Conservation (phyloP, 37 sponge, comb jelly and placozoan species). For the Mnemiopsis leidyi region DNA sequence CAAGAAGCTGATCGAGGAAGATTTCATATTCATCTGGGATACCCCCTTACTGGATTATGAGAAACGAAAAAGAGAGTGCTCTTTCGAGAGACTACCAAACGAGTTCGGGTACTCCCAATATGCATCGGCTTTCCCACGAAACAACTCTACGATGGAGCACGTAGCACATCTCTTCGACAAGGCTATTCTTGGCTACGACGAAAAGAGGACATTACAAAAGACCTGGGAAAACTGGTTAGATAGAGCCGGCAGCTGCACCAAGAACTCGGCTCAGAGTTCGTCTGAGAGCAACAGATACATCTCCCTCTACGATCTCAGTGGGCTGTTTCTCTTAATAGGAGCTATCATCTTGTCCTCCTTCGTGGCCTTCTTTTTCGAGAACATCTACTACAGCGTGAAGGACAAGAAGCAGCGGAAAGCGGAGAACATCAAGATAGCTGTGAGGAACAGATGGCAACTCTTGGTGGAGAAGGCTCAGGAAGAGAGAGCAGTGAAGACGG, state of each 20-base stretch:
- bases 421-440: not conserved
- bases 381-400: conserved; percentile 32
- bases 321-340: not conserved
- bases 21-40: conserved; percentile 29
- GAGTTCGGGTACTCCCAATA: conserved; percentile 43
- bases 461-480: conserved; percentile 19
- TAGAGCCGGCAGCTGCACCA: not conserved
- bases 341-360: not conserved
- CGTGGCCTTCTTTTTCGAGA: not conserved
- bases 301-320: not conserved
- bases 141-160: not conserved
- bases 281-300: not conserved
- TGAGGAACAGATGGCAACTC: conserved; percentile 1
- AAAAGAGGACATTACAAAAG: not conserved
- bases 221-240: not conserved
- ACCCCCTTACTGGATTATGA: conserved; percentile 7
- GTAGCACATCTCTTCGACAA: conserved; percentile 13
- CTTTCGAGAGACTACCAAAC: not conserved
- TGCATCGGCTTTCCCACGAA: not conserved
- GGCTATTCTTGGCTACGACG: not conserved
- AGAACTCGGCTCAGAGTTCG: not conserved
- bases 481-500: not conserved
- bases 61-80: not conserved
- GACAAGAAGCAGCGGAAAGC: not conserved
- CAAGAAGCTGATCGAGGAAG: not conserved